Percentiles rank a stretch among this genome's conserved stretches.
These are phyloP conservation scores for Esperia sulphurella DNA, from an alignment of 2,888 invertebrate genomes.

Conservation along the genomic window DNA sequence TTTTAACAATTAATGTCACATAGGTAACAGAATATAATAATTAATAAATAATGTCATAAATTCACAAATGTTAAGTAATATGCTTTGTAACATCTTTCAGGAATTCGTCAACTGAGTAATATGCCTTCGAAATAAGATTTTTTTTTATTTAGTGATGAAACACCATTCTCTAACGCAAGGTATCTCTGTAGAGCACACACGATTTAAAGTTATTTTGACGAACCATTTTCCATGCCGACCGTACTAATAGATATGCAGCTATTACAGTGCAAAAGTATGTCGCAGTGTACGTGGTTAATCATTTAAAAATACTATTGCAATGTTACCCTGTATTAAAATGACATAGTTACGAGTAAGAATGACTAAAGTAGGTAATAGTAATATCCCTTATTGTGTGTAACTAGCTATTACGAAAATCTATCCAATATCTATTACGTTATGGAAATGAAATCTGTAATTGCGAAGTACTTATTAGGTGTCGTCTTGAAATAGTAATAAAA, in stretches of 20 bases:
- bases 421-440: not conserved
- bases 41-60: too few relatives aligned
- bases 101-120: too few relatives aligned
- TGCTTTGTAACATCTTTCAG: too few relatives aligned
- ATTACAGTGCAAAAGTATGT: not conserved
- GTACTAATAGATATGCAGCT: not conserved
- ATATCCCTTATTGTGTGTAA: not conserved
- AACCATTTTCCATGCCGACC: not conserved
- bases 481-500: not conserved
- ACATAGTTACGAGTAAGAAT: not conserved
- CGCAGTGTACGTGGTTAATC: constrained; percentile 3
- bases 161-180: too few relatives aligned
- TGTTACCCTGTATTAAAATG: not conserved
- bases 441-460: not conserved
- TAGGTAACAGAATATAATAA: too few relatives aligned
- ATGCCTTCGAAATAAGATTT: too few relatives aligned
- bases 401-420: not conserved
- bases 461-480: not conserved
- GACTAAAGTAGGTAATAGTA: constrained; percentile 1
- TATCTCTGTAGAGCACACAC: too few relatives aligned
- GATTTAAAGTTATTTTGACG: too few relatives aligned
- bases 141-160: too few relatives aligned
- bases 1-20: too few relatives aligned
- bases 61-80: too few relatives aligned
- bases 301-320: constrained; percentile 1